These are phyloP conservation scores for western clawed frog (Xenopus tropicalis) DNA, from an alignment of 2,113 vertebrate genomes.

Conservation along the genomic window UCB_Xtro_10.0 CM004445.2:45946001-45946500, in stretches of 20 bases:
- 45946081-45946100: conserved; percentile 78
- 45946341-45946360: too few relatives aligned
- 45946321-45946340: too few relatives aligned
- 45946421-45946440: too few relatives aligned
- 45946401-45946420: too few relatives aligned
- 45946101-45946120: conserved; percentile 93
- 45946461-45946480: too few relatives aligned
- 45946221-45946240: conserved; percentile 79
- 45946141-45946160: conserved; percentile 89
- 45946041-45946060: conserved; percentile 92
- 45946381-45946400: too few relatives aligned
- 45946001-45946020: background rate
- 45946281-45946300: background rate
- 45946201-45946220: conserved; percentile 91
- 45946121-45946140: conserved; percentile 88
- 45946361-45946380: too few relatives aligned
- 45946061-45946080: conserved; percentile 78
- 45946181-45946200: conserved; percentile 86
- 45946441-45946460: too few relatives aligned
- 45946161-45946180: conserved; percentile 91
- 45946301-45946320: too few relatives aligned
- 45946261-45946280: conserved; percentile 51
- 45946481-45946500: too few relatives aligned
- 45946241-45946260: conserved; percentile 48
- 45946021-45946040: conserved; percentile 75